Conservation (phyloP, 37 sponge, comb jelly and placozoan genomes). For the Agelas oroides region DNA sequence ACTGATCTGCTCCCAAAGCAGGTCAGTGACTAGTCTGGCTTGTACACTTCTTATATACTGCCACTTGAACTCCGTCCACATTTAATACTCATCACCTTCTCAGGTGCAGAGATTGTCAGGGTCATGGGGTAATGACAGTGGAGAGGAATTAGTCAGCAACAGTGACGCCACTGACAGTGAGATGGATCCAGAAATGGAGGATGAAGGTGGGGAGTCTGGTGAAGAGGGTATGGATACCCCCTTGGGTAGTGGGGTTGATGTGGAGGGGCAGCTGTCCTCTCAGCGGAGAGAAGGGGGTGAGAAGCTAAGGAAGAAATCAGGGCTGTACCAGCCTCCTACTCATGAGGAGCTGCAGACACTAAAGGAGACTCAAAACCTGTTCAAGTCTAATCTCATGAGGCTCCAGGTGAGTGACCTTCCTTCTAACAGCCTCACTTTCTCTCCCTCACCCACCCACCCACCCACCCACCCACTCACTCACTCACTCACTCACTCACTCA, state of each 20-base stretch:
- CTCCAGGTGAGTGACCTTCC: conserved; percentile 67
- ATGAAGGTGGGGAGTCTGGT: neutral
- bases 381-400: conserved; percentile 79
- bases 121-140: neutral
- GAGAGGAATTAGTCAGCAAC: neutral
- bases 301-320: conserved; percentile 24
- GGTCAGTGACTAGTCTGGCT: too few relatives aligned
- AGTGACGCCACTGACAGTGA: conserved; percentile 40
- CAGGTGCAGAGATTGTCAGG: too few relatives aligned
- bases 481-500: neutral
- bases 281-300: neutral
- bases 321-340: conserved; percentile 85
- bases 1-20: too few relatives aligned
- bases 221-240: neutral
- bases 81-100: too few relatives aligned
- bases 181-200: conserved; percentile 33
- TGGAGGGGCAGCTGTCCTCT: neutral
- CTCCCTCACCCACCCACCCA: neutral
- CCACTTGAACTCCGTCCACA: too few relatives aligned
- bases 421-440: neutral
- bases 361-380: conserved; percentile 85
- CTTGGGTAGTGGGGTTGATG: neutral
- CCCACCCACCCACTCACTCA: too few relatives aligned
- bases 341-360: conserved; percentile 81
- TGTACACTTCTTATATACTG: too few relatives aligned